Evolutionary conservation across 2,888 invertebrate genomes (phyloP).

Genomic region (Gymnocheta viridis): DNA sequence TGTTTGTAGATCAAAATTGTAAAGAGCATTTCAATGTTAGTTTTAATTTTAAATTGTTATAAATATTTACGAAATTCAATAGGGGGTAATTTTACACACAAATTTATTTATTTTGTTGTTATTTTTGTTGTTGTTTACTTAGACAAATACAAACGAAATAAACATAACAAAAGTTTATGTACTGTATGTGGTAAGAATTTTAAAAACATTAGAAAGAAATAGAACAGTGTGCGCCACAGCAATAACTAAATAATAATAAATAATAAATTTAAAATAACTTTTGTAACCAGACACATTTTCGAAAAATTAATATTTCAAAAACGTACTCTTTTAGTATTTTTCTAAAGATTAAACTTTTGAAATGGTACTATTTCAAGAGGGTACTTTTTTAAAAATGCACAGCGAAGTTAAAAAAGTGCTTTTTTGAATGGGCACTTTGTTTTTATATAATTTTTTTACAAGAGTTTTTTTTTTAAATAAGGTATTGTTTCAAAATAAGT

Average conservation of each 20-base stretch:
- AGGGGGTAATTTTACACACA: not conserved
- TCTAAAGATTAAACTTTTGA: not conserved
- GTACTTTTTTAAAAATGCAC: not conserved
- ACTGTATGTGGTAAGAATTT: not conserved
- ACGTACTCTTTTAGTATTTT: too few relatives aligned
- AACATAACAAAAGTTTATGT: constrained; percentile 1
- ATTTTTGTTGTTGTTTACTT: not conserved
- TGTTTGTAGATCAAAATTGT: not conserved
- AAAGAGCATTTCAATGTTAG: constrained; percentile 40
- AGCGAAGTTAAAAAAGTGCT: too few relatives aligned
- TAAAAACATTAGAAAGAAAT: not conserved
- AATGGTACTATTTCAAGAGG: not conserved
- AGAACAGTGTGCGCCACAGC: constrained; percentile 4
- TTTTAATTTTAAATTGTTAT: constrained; percentile 14
- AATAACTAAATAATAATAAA: too few relatives aligned
- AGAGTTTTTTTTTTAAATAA: too few relatives aligned
- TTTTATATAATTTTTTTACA: too few relatives aligned
- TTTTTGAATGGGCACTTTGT: too few relatives aligned
- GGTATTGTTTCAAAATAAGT: too few relatives aligned
- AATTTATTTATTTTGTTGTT: not conserved
- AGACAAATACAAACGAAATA: not conserved
- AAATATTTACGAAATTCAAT: not conserved
- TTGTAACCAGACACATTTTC: too few relatives aligned
- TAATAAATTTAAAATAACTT: too few relatives aligned
- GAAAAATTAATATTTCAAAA: too few relatives aligned